Base-by-base conservation (phyloP, 2,888 invertebrate genomes). In the Pollenia angustigena region DNA sequence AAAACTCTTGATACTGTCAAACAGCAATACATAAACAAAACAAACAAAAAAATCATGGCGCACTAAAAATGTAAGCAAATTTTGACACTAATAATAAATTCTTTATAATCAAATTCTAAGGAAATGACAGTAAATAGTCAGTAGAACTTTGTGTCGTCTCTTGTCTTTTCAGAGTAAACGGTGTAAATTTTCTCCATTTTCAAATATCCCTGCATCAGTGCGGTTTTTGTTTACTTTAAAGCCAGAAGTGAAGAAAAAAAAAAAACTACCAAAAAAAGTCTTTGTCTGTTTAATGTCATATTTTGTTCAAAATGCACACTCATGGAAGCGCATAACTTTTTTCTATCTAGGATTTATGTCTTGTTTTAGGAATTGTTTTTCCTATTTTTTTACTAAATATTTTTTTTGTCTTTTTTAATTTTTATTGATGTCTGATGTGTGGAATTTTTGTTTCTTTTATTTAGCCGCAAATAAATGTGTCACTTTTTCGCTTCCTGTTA, bases 211-310 rank as follows among this genome's bases (percentile, higher is more conserved):
- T 46, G 42, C 66, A 14, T 71, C n/a, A 18, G 40, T 48, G 16
- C 3, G 75, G 58, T 62, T 76, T 48, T 56, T 81, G 62, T 72
- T 81, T 81, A 56, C 64, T 72, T 16, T 8, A 68, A 18, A 72
- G 11, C 62, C 18, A 18, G 10, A 50, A 56, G 44, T n/a, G 0
- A n/a, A 60, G 4, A 44, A 14, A 56, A n/a, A 44, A 14, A 56
- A n/a, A 7, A n/a, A 16, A 18, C 12, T 40, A 23, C 58, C 12
- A 2, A 2, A 56, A 18, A 56, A 56, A 69, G 56, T 18, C 60
- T 74, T 74, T 74, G 84, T 84, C 84, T 79, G 84, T 79, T 84
- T 58, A 58, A 60, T 84, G 84, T 84, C 79, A 84, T 79, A 84
- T 84, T 84, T 79, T 74, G 50, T 84, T 79, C 14, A 1, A 12